A percentile compares a stretch with the other conserved stretches of the same genome.
Conservation (phyloP, 2,113 vertebrate genomes). For the Epinephelus fuscoguttatus region DNA sequence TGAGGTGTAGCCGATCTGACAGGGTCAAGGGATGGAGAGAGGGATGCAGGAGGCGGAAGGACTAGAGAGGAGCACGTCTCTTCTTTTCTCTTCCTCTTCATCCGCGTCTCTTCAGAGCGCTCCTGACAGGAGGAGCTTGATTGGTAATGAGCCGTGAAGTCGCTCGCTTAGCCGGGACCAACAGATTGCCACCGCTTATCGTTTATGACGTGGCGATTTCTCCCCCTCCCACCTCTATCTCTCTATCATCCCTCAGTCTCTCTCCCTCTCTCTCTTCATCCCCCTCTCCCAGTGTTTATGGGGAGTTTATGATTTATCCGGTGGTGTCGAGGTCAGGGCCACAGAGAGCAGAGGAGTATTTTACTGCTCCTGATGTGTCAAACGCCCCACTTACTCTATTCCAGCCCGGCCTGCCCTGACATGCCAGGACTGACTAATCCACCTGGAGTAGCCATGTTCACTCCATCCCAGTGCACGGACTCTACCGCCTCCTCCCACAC, state of each 20-base stretch:
- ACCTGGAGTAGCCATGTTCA: conserved; percentile 54
- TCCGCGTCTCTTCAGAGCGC: conserved; percentile 50
- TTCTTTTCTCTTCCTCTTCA: conserved; percentile 61
- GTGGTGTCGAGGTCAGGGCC: conserved; percentile 77
- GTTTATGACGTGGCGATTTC: conserved; percentile 71
- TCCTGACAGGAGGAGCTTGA: conserved; percentile 79
- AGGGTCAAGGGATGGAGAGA: conserved; percentile 59
- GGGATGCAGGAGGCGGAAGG: conserved; percentile 36
- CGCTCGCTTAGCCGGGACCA: conserved; percentile 73
- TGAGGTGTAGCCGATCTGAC: conserved; percentile 71
- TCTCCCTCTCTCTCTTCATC: conserved; percentile 22
- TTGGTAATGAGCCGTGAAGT: conserved; percentile 83
- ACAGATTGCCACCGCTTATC: conserved; percentile 81
- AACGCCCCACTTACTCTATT: conserved; percentile 66
- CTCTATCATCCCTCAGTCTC: conserved; percentile 22
- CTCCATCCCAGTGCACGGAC: conserved; percentile 3
- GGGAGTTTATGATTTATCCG: conserved; percentile 76
- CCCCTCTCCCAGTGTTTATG: conserved; percentile 64
- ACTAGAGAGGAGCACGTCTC: conserved; percentile 41
- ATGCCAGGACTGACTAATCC: conserved; percentile 64
- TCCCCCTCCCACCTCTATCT: conserved; percentile 22
- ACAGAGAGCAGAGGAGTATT: conserved; percentile 67
- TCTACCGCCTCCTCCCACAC: conserved; percentile 17
- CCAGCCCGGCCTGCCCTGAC: conserved; percentile 32
- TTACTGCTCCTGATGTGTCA: conserved; percentile 75